These are phyloP conservation scores for Pipistrellus nathusii DNA, from an alignment of 2,797 vertebrate genomes.

Conservation along the genomic window DNA sequence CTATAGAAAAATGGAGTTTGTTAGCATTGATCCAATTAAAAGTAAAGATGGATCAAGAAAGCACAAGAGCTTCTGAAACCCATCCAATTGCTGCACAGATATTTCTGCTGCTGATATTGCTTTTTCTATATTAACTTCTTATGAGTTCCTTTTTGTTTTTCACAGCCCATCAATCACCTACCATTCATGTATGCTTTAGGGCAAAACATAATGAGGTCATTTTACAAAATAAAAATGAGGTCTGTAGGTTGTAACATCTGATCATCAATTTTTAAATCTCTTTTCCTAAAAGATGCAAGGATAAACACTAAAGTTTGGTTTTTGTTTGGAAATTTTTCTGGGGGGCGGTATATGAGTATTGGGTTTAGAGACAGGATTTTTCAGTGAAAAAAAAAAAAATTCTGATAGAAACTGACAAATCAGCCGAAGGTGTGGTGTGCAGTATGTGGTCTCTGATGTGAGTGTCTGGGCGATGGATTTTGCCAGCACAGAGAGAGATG, in stretches of 20 bases:
- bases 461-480: not conserved
- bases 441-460: not conserved
- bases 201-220: conserved; percentile 70
- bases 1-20: not conserved
- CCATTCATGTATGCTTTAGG: conserved; percentile 56
- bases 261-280: conserved; percentile 43
- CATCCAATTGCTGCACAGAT: not conserved
- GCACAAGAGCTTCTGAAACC: not conserved
- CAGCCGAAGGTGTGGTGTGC: not conserved
- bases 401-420: not conserved
- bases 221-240: conserved; percentile 9
- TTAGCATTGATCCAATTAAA: not conserved
- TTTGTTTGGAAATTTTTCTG: not conserved
- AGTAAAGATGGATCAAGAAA: not conserved
- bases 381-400: not conserved
- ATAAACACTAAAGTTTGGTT: not conserved
- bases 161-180: conserved; percentile 72
- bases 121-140: conserved; percentile 62
- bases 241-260: conserved; percentile 33
- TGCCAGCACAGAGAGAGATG: not conserved
- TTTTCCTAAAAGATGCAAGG: conserved; percentile 4
- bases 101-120: conserved; percentile 34
- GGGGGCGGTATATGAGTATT: not conserved
- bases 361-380: not conserved
- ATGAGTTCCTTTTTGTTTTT: conserved; percentile 69